These are phyloP conservation scores for Microcebus ravelobensis DNA, from an alignment of 2,113 vertebrate genomes.

Conservation along the genomic window DNA sequence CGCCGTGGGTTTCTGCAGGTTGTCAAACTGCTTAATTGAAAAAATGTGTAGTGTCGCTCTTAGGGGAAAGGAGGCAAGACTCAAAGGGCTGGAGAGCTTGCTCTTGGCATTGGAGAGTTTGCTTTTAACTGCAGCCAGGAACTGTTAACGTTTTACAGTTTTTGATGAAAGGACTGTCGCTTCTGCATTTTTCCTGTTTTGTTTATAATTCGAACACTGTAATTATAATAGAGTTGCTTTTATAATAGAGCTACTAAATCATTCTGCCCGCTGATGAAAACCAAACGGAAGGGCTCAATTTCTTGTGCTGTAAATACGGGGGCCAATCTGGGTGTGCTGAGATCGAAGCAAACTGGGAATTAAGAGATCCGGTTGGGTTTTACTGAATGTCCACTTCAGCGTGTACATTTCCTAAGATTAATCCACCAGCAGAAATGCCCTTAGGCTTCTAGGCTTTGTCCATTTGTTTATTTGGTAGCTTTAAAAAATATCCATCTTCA, in stretches of 20 bases:
- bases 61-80: conserved; percentile 47
- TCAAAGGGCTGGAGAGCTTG: conserved; percentile 47
- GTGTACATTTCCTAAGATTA: not conserved
- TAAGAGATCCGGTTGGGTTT: not conserved
- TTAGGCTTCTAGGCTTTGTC: not conserved
- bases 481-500: not conserved
- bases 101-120: conserved; percentile 54
- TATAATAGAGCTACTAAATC: conserved; percentile 71
- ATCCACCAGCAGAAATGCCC: not conserved
- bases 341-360: conserved; percentile 15
- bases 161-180: conserved; percentile 74
- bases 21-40: conserved; percentile 73
- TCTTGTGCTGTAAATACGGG: not conserved
- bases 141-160: conserved; percentile 59
- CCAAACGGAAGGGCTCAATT: not conserved
- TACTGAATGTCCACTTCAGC: not conserved
- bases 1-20: conserved; percentile 44
- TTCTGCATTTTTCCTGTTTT: conserved; percentile 68
- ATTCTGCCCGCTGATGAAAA: conserved; percentile 52
- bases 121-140: conserved; percentile 62
- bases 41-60: conserved; percentile 47
- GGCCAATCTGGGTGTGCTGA: not conserved
- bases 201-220: conserved; percentile 69
- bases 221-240: conserved; percentile 73
- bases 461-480: conserved; percentile 1